Base-by-base conservation (phyloP, 2,113 vertebrate species). In the Pomatorhinus ruficollis region DNA sequence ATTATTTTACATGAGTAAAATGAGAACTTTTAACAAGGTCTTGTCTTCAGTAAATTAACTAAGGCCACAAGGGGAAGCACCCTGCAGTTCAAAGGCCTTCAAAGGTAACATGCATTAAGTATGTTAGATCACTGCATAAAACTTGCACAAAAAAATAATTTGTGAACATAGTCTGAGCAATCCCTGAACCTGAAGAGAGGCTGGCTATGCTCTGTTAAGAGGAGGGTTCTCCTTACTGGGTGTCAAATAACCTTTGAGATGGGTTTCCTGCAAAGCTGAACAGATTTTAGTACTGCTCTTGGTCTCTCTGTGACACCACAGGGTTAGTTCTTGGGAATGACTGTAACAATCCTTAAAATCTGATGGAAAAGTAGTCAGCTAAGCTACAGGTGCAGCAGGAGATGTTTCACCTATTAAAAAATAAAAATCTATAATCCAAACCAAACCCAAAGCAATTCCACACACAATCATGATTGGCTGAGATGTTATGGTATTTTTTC, bases 141-240 rank as follows among this genome's bases (percentile, higher is more conserved):
- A 15, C 15, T 57, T 59, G 47, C 10, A 68, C 66, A 92, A 54
- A 9, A 50, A 59, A 9, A 45, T 50, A 90, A 28, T 20, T 17
- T 50, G 15, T 50, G n/a, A 44, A 17, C 15, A 27, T 63, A 59
- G 12, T 24, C 28, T 7, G 5, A 92, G 22, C 15, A 71, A 28
- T 44, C 70, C 11, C 49, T 83, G 24, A 87, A 68, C 2, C 13
- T 45, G 5, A 18, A 45, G 39, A 63, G 47, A 68, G 18, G 9
- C 15, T 77, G 19, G 8, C 17, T 61, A 12, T 78, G 27, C 14
- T 33, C 30, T 50, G 0, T 52, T 69, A 74, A 72, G 42, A 27
- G 19, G 9, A 25, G 5, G 1, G 2, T 35, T 87, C 28, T 69
- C 45, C 14, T 42, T 52, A 11, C 1, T 42, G 2, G 5, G 2